phyloP scores from a whole-genome alignment of 2,113 vertebrate species.

The Chionis minor region DNA sequence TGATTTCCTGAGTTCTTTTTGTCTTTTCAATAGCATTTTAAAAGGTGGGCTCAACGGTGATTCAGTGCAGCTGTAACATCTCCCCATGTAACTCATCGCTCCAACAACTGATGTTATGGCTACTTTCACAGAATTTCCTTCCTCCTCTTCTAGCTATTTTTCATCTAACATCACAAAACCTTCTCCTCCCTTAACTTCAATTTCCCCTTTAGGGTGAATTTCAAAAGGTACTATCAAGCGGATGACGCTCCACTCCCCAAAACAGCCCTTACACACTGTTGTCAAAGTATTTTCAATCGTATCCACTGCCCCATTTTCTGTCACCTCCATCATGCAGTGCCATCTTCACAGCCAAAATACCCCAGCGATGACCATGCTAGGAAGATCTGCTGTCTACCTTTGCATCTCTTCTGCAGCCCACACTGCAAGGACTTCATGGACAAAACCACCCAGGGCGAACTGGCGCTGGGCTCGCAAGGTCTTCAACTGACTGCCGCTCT shows the following conservation, averaged over 20 bases:
- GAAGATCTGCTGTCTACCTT: not conserved
- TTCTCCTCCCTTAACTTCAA: not conserved
- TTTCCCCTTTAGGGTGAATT: not conserved
- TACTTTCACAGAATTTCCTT: not conserved
- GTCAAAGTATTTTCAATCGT: not conserved
- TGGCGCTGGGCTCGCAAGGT: fast-evolving
- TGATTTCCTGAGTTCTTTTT: not conserved
- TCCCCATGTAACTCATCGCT: not conserved
- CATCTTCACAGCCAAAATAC: not conserved
- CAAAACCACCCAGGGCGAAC: not conserved
- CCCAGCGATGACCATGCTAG: not conserved
- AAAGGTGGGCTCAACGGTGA: not conserved
- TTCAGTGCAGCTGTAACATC: not conserved
- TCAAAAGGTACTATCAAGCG: not conserved
- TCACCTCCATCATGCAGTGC: not conserved
- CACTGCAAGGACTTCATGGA: not conserved
- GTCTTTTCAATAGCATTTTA: not conserved
- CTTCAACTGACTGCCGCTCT: not conserved
- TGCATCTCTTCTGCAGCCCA: not conserved
- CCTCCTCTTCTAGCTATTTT: not conserved
- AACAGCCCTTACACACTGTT: not conserved
- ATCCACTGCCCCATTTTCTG: not conserved
- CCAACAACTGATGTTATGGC: not conserved
- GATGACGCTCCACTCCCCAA: not conserved
- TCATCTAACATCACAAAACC: not conserved